Evolutionary conservation across 2,113 vertebrate genomes (phyloP).

Genomic region (Dromaius novaehollandiae): DNA sequence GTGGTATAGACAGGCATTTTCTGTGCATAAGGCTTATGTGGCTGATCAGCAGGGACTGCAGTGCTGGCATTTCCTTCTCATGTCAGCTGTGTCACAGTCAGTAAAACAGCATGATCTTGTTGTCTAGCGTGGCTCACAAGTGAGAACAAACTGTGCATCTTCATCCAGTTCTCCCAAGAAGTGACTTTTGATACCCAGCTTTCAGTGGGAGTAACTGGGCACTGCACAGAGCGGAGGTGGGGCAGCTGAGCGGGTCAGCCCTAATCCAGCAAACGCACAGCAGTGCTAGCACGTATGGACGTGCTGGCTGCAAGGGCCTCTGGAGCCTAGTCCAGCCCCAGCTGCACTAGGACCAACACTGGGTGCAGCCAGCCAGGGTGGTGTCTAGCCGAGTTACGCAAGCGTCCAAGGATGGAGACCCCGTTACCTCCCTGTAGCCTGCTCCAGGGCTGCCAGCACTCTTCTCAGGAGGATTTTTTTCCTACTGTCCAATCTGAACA

Average conservation of each 20-base stretch:
- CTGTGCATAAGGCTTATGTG: background rate
- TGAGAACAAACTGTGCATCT: background rate
- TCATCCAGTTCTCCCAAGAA: too few species aligned
- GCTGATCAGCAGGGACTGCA: background rate
- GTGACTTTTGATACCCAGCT: background rate
- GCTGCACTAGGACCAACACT: too few species aligned
- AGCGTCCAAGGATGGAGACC: too few species aligned
- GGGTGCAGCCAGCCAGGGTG: too few species aligned
- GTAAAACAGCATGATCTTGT: background rate
- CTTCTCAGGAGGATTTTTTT: too few species aligned
- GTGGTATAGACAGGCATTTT: background rate
- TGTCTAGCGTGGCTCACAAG: background rate
- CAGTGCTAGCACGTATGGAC: background rate
- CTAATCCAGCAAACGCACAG: background rate
- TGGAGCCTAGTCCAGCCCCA: background rate
- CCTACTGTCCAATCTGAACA: too few species aligned
- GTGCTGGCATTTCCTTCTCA: background rate
- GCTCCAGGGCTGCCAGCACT: too few species aligned
- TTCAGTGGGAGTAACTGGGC: background rate
- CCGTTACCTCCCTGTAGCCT: too few species aligned
- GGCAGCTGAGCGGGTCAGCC: background rate
- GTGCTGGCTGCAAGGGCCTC: fast-evolving
- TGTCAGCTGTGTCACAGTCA: too few species aligned
- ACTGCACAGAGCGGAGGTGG: background rate
- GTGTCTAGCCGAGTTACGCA: too few species aligned